Evolutionary conservation across 35 echinoderm and acorn worm genomes (phyloP).

Genomic region (Heliocidaris erythrogramma): DNA sequence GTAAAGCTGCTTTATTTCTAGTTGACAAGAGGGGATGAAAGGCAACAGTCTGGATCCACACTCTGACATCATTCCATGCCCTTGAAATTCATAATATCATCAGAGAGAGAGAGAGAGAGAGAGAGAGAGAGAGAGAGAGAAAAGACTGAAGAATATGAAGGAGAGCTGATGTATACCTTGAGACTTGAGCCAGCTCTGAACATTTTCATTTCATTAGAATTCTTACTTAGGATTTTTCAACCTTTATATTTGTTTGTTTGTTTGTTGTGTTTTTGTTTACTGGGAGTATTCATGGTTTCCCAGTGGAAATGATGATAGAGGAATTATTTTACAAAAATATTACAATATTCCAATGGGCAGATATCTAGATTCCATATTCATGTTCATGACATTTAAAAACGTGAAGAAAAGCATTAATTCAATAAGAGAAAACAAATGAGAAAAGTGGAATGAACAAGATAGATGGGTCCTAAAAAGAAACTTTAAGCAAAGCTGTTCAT

Average conservation of each 20-base stretch:
- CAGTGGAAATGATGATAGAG: too few species aligned
- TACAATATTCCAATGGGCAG: too few species aligned
- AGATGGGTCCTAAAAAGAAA: too few species aligned
- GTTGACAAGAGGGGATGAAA: neutral
- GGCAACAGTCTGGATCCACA: neutral
- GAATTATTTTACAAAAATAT: too few species aligned
- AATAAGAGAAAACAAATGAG: too few species aligned
- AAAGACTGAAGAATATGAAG: too few species aligned
- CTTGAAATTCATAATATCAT: constrained; percentile 19
- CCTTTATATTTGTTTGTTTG: neutral
- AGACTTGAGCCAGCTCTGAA: neutral
- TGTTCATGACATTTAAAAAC: too few species aligned
- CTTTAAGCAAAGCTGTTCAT: too few species aligned
- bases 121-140: neutral
- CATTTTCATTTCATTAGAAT: neutral
- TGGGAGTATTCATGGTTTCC: too few species aligned
- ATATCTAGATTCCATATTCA: too few species aligned
- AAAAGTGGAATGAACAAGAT: too few species aligned
- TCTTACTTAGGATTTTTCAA: neutral
- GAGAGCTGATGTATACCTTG: neutral
- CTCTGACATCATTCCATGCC: neutral
- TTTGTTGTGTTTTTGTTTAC: neutral
- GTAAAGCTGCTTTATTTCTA: constrained; percentile 18
- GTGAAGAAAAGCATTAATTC: too few species aligned
- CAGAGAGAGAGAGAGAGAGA: neutral